Evolutionary conservation across 2,888 invertebrate species (phyloP), one percentile per base, ranked within the genome.

Genomic region (Caenorhabditis sp.): DNA sequence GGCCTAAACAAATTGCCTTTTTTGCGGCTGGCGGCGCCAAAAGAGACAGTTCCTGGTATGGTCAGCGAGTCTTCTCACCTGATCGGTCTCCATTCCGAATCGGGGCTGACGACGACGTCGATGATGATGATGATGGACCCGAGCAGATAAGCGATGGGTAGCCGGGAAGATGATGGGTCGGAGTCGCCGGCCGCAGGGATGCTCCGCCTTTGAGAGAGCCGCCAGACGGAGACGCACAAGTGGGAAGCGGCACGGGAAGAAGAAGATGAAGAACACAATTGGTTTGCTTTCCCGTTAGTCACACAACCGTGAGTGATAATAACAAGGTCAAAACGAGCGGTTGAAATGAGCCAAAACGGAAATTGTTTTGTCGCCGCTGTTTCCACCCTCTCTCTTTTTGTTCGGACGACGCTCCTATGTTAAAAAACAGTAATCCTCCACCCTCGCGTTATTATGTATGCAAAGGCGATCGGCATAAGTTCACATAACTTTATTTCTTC

Each of bases 121-220:
- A 27, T 35, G 53, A 43, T 27, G 53, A 22, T 9, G 39, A 39
- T 2, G 55, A 39, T 7, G 39, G n/a, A 20, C 26, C 13, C 32
- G 45, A 13, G 39, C 35, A 55, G 30, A n/a, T n/a, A n/a, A n/a
- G n/a, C n/a, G n/a, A n/a, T n/a, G n/a, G n/a, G n/a, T n/a, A n/a
- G n/a, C n/a, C n/a, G n/a, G 55, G 55, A 52, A 45, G 56, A 56
- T 50, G 53, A 53, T 24, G 62, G 62, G 50, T 41, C 50, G 41
- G n/a, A n/a, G n/a, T n/a, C n/a, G n/a, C n/a, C 52, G 48, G 48
- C 15, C 50, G 30, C 27, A 30, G 17, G 27, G 46, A 43, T 65
- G 53, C 63, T 55, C 63, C 58, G 66, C 58, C 66, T 68, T 58
- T 68, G 66, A 58, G 66, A 66, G 66, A 66, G 66, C 66, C 66